These are phyloP conservation scores for Pelecanoides urinatrix DNA, from an alignment of 2,113 vertebrate species.

Conservation along the genomic window DNA sequence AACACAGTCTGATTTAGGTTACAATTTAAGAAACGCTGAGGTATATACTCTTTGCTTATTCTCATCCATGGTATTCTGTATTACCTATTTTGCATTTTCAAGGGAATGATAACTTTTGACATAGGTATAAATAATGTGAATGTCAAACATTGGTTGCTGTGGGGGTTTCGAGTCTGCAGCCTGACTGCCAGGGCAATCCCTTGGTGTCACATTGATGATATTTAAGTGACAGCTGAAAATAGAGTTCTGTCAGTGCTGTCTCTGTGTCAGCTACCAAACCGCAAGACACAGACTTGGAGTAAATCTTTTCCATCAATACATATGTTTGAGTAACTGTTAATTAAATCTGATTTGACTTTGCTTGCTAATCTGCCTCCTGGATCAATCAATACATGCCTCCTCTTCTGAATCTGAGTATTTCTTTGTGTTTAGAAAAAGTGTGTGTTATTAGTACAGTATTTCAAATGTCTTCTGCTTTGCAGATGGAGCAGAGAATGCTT, in stretches of 20 bases:
- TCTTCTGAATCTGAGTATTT: neutral
- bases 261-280: neutral
- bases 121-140: neutral
- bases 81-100: neutral
- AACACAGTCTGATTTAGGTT: neutral
- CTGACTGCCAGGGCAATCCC: neutral
- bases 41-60: neutral
- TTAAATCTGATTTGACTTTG: slow-evolving; percentile 20
- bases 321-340: slow-evolving; percentile 35
- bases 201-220: neutral
- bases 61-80: neutral
- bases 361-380: slow-evolving; percentile 7
- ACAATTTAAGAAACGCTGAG: neutral
- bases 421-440: neutral
- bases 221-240: slow-evolving; percentile 29
- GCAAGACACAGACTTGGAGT: neutral
- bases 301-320: neutral
- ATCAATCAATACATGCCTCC: neutral
- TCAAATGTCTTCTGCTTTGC: neutral
- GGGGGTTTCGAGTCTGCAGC: neutral
- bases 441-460: neutral
- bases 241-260: neutral
- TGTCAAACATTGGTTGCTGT: neutral
- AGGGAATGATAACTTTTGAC: neutral
- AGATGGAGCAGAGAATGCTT: neutral